phyloP scores from a whole-genome alignment of 2,888 invertebrate species.

The Gnatocerus cornutus region DNA sequence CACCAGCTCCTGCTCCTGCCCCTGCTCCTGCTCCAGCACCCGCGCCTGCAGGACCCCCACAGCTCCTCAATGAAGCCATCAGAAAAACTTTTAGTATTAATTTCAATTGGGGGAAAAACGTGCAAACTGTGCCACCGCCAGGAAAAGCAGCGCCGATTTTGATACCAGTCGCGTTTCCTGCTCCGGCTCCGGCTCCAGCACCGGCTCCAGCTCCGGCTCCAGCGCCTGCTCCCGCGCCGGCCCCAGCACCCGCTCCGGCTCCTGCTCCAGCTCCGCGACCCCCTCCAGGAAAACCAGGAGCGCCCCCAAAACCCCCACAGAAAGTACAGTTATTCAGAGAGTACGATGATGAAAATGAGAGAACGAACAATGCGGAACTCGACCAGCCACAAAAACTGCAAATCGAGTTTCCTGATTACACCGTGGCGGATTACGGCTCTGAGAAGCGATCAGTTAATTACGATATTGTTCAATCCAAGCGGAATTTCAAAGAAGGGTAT shows the following conservation, averaged over 20 bases:
- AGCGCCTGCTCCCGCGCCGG: constrained; percentile 52
- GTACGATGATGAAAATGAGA: constrained; percentile 47
- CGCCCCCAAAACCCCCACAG: constrained; percentile 49
- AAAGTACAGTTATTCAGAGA: constrained; percentile 49
- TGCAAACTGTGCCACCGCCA: constrained; percentile 53
- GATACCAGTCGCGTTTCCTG: constrained; percentile 50
- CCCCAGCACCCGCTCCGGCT: constrained; percentile 51
- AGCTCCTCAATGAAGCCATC: constrained; percentile 65
- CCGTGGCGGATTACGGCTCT: constrained; percentile 16
- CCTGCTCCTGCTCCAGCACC: constrained; percentile 53
- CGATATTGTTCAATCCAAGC: constrained; percentile 51
- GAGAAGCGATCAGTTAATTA: constrained; percentile 49
- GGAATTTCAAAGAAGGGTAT: constrained; percentile 58
- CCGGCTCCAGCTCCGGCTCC: constrained; percentile 51
- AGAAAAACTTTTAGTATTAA: constrained; percentile 68
- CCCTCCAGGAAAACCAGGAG: constrained; percentile 47
- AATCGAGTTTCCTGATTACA: constrained; percentile 61
- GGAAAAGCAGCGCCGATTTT: constrained; percentile 54
- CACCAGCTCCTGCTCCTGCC: constrained; percentile 49
- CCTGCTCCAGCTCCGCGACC: constrained; percentile 51
- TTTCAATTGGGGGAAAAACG: constrained; percentile 68
- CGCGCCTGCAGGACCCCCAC: constrained; percentile 54
- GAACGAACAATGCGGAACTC: constrained; percentile 44
- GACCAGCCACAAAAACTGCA: constrained; percentile 55
- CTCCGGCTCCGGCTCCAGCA: constrained; percentile 52